Evolutionary conservation across 2,888 invertebrate species (phyloP), one percentile per base, ranked within the genome.

Genomic region (Acleris literana): DNA sequence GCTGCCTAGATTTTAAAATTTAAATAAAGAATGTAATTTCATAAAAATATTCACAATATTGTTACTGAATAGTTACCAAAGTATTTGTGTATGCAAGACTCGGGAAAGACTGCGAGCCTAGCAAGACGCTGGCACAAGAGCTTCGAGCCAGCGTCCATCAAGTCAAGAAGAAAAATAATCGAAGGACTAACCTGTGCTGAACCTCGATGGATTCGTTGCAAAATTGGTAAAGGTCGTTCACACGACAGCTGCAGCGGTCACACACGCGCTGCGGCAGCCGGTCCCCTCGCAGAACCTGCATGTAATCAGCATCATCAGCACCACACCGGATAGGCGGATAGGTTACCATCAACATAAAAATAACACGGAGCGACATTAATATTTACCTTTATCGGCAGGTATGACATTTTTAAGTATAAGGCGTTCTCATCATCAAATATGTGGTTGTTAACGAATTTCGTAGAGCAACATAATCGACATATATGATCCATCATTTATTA

Each of bases 361-460:
- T 61, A 61, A 56, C 61, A 61, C 55, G 0, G 51, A 33, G 51
- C 55, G 17, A 49, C 16, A 54, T 16, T 13, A 61, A 20, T 55
- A 49, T 62, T 62, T 94, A 96, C 96, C 95, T 95, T 95, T 82
- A 96, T 94, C 84, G 95, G 95, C 83, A 96, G 93, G 85, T 95
- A 95, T 74, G 94, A 94, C 88, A 96, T 95, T 93, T 96, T 96
- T 72, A 94, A 84, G 80, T 94, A 95, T 75, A 95, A 92, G 71
- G 95, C 95, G 78, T 94, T 95, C 78, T 94, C 94, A 74, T 94
- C 95, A 74, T 94, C 95, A 81, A 95, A 96, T 84, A 96, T 95
- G 76, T 94, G 91, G 80, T 95, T 94, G 79, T 94, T 94, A 57
- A 95, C 95, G 71, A 84, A 93, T 82, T 83, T 93, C 52, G 85